phyloP scores from a whole-genome alignment of 2,797 vertebrate species.

The Triplophysa bombifrons region DNA sequence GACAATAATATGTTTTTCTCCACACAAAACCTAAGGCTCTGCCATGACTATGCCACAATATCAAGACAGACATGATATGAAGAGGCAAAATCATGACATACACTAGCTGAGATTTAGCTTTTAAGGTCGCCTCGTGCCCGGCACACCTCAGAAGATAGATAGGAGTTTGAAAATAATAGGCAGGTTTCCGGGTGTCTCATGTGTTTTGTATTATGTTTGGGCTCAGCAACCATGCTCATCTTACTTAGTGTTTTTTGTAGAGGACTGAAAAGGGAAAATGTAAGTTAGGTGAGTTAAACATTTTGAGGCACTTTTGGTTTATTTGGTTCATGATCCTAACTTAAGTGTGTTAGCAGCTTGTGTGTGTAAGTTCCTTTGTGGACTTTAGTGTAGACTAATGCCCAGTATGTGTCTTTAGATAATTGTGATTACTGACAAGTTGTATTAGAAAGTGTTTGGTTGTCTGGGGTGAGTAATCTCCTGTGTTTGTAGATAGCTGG shows the following conservation, averaged over 20 bases:
- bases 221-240: background rate
- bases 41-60: too few relatives aligned
- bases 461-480: too few relatives aligned
- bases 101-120: background rate
- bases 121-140: background rate
- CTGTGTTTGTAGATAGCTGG: too few relatives aligned
- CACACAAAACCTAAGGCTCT: too few relatives aligned
- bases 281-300: background rate
- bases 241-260: background rate
- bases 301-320: background rate
- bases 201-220: background rate
- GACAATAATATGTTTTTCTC: too few relatives aligned
- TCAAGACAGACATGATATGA: too few relatives aligned
- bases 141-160: conserved; percentile 12
- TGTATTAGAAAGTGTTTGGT: background rate
- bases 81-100: too few relatives aligned
- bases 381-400: background rate
- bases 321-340: background rate
- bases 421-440: background rate
- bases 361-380: background rate
- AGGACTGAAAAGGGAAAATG: background rate
- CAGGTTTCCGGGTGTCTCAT: background rate
- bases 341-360: background rate
- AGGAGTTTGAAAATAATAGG: background rate
- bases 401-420: background rate